These are phyloP conservation scores for Periophthalmus modestus DNA, from an alignment of 2,113 vertebrate genomes.

Conservation along the genomic window DNA sequence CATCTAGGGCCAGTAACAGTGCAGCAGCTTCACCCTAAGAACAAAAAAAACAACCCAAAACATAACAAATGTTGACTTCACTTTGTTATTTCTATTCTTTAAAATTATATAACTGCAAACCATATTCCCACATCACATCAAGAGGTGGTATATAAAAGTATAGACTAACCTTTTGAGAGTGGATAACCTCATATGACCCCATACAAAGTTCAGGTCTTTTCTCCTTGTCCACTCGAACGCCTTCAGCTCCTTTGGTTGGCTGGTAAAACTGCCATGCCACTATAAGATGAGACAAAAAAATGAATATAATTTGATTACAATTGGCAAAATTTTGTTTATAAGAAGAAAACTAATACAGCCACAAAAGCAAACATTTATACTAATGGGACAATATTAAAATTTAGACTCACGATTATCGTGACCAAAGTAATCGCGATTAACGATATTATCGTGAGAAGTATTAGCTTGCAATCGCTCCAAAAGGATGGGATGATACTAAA, in stretches of 20 bases:
- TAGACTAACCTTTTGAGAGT: constrained; percentile 56
- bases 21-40: constrained; percentile 67
- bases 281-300: constrained; percentile 35
- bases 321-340: too few relatives aligned
- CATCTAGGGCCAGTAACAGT: constrained; percentile 77
- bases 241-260: constrained; percentile 65
- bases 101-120: not conserved
- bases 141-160: not conserved
- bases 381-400: too few relatives aligned
- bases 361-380: too few relatives aligned
- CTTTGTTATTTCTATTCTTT: not conserved
- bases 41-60: constrained; percentile 3
- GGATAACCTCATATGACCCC: constrained; percentile 78
- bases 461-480: too few relatives aligned
- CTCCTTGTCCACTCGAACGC: constrained; percentile 62
- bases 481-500: too few relatives aligned
- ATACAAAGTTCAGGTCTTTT: constrained; percentile 72
- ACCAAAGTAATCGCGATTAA: too few relatives aligned
- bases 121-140: not conserved
- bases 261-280: constrained; percentile 80
- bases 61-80: not conserved
- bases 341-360: too few relatives aligned
- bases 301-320: not conserved
- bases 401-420: too few relatives aligned
- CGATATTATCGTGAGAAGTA: too few relatives aligned